Evolutionary conservation across 2,888 invertebrate species (phyloP).

Genomic region (Neoaliturus tenellus): DNA sequence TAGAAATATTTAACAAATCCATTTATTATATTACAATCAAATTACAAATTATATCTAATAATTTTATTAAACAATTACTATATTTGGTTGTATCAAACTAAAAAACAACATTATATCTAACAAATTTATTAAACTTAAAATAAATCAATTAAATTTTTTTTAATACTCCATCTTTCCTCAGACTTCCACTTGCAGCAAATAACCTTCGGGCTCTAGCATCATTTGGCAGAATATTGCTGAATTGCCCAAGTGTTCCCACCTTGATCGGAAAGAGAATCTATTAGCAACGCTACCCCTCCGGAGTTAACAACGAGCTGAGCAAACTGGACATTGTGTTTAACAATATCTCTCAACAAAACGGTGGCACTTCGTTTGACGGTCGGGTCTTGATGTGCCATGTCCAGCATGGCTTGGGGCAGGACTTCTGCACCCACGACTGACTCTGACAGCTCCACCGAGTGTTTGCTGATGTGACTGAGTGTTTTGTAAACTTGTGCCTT

Average conservation of each 20-base stretch:
- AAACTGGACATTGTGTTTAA: conserved; percentile 84
- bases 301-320: conserved; percentile 87
- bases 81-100: too few relatives aligned
- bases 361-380: conserved; percentile 84
- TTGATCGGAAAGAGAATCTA: conserved; percentile 78
- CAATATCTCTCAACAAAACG: conserved; percentile 83
- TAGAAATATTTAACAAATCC: too few relatives aligned
- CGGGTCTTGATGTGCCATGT: conserved; percentile 83
- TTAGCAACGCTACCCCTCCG: conserved; percentile 86
- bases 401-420: conserved; percentile 83
- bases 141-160: too few relatives aligned
- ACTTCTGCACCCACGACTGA: conserved; percentile 87
- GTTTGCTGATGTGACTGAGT: conserved; percentile 84
- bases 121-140: too few relatives aligned
- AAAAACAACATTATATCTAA: too few relatives aligned
- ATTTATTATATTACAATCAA: too few relatives aligned
- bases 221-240: conserved; percentile 86
- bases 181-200: conserved; percentile 87
- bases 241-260: conserved; percentile 82
- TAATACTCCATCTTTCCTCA: too few relatives aligned
- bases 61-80: too few relatives aligned
- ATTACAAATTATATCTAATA: too few relatives aligned
- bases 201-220: conserved; percentile 86
- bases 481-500: conserved; percentile 83
- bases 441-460: conserved; percentile 85